Percentiles rank a stretch among this genome's conserved stretches.
phyloP scores from a whole-genome alignment of 2,797 vertebrate species.

The Scarus forsteni region DNA sequence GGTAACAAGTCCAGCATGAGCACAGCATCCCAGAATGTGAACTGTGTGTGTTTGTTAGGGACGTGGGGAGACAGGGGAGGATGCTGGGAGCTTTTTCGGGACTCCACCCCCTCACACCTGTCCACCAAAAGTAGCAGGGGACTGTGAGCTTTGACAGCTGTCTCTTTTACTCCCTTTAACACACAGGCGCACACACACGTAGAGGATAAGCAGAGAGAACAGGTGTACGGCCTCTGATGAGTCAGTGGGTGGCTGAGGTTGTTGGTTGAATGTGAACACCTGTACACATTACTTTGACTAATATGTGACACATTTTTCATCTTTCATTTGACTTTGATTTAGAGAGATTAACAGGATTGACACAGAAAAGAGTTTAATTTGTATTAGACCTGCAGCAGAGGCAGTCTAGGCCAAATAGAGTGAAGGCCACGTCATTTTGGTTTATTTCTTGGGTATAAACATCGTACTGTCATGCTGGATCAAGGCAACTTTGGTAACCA shows the following conservation, averaged over 20 bases:
- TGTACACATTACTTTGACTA: constrained; percentile 10
- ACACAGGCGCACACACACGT: constrained; percentile 28
- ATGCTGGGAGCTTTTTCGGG: constrained; percentile 29
- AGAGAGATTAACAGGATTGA: background rate
- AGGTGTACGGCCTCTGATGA: constrained; percentile 52
- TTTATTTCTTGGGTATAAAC: too few species aligned
- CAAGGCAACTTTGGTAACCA: too few species aligned
- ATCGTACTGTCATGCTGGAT: too few species aligned
- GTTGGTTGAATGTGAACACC: constrained; percentile 35
- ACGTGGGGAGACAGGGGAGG: constrained; percentile 28
- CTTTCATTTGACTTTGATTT: constrained; percentile 3
- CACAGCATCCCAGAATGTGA: background rate
- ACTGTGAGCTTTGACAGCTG: constrained; percentile 72
- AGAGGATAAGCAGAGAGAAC: constrained; percentile 27
- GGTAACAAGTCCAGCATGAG: background rate
- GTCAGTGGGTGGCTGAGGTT: constrained; percentile 44
- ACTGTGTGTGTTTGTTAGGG: background rate
- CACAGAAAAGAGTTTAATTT: background rate
- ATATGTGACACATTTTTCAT: background rate
- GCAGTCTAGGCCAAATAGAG: rapidly evolving
- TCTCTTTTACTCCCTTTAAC: constrained; percentile 46
- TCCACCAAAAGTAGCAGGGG: constrained; percentile 68
- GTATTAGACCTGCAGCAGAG: background rate
- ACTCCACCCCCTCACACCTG: constrained; percentile 67
- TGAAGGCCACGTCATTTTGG: background rate